Base-by-base conservation (phyloP, 2,113 vertebrate genomes). In the Cyphomyrus discorhynchus region DNA sequence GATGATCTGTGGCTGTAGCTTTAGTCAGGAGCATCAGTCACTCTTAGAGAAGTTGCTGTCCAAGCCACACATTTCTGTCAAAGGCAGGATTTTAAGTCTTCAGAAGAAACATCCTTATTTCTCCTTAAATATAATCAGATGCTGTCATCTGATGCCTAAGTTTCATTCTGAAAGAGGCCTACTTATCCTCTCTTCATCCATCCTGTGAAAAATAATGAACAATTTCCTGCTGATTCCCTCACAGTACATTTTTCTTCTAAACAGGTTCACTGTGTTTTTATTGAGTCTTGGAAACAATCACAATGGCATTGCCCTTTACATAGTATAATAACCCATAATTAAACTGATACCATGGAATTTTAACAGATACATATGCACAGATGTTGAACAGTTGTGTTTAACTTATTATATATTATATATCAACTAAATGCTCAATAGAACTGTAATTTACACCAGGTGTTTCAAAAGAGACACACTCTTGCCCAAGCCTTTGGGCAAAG, bases 401-500 rank as follows among this genome's bases (percentile, higher is more conserved):
- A 80, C 8, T 19, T 89, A 77, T 89, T 83, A 52, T 77, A 47
- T 83, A 58, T 85, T 88, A n/a, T 88, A 46, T 31, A 88, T 39
- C 84, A 46, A 91, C 53, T 90, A 58, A 74, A 31, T 87, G 83
- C 53, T 53, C 84, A 27, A 31, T 50, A 66, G 47, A 87, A 47
- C 45, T 90, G 87, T 49, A 89, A 91, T 89, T 88, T 85, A 80
- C 50, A 82, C 66, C 88, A 89, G 49, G 46, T 91, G 90, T 84
- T 84, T 45, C 77, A 88, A 62, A 62, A 88, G 58, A 27, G 17
- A 89, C 56, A 80, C 50, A 27, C 74, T 82, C 42, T 21, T 88
- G 35, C 53, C 66, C 86, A 86, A 83, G 46, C 42, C 83, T 90
- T 66, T 88, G 87, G 21, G 56, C 53, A 24, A 87, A 45, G 86